Percentiles rank a stretch among this genome's conserved stretches.
These are phyloP conservation scores for Peromyscus polionotus DNA, from an alignment of 2,113 vertebrate species.

Conservation along the genomic window DNA sequence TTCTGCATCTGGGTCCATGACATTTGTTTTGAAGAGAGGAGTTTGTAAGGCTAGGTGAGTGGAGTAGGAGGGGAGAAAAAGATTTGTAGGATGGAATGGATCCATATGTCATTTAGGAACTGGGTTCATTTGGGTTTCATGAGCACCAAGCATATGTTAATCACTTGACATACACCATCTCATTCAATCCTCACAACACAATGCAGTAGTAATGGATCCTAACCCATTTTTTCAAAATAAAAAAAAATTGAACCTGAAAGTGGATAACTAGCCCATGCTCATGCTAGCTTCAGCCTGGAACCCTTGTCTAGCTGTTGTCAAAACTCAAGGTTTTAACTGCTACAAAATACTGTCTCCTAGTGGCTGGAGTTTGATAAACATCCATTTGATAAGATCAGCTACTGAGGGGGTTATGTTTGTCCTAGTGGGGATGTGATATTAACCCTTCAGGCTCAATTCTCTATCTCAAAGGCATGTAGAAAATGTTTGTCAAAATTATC, in stretches of 20 bases:
- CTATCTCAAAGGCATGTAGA: not conserved
- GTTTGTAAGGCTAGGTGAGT: not conserved
- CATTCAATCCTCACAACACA: conserved; percentile 59
- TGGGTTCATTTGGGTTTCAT: conserved; percentile 10
- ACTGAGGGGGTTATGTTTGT: not conserved
- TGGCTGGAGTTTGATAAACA: conserved; percentile 69
- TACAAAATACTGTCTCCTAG: conserved; percentile 74
- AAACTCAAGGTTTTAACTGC: conserved; percentile 57
- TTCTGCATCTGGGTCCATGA: not conserved
- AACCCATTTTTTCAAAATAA: not conserved
- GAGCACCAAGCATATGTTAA: not conserved
- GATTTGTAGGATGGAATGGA: not conserved
- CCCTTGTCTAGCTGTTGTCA: not conserved
- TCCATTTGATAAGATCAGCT: not conserved
- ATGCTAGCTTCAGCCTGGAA: conserved; percentile 18
- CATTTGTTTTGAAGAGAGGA: not conserved
- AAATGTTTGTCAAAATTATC: conserved; percentile 17
- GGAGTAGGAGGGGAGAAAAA: not conserved
- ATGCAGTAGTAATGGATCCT: not conserved
- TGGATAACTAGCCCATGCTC: not conserved
- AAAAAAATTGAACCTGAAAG: not conserved
- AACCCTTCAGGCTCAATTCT: not conserved
- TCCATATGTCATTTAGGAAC: not conserved
- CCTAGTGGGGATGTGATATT: not conserved
- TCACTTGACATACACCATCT: conserved; percentile 1